These are phyloP conservation scores for Ara ararauna DNA, from an alignment of 2,797 vertebrate species.

Conservation along the genomic window DNA sequence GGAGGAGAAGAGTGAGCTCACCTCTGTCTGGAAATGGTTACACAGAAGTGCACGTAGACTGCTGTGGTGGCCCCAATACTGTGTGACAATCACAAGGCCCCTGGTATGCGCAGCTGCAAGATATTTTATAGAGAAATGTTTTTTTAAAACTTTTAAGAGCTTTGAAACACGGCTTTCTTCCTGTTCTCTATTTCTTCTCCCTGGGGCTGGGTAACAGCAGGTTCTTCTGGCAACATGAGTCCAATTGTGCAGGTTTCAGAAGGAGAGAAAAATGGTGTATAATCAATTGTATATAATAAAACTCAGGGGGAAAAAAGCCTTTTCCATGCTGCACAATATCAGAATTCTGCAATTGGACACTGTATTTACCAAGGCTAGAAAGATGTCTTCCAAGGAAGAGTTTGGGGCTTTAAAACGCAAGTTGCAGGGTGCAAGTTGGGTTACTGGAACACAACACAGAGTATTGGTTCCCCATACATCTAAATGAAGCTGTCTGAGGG, in stretches of 20 bases:
- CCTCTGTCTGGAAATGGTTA: neutral
- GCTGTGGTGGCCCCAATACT: neutral
- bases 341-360: conserved; percentile 67
- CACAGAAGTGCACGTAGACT: neutral
- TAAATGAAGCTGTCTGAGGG: neutral
- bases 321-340: conserved; percentile 70
- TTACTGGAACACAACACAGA: neutral
- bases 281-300: conserved; percentile 69
- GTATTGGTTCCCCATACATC: neutral
- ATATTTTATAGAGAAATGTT: neutral
- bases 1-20: neutral
- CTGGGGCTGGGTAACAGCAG: conserved; percentile 70
- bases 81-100: neutral
- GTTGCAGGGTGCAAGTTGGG: neutral
- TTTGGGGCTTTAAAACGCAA: neutral
- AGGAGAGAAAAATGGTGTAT: conserved; percentile 69
- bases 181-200: conserved; percentile 61
- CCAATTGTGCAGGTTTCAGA: conserved; percentile 73
- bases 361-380: conserved; percentile 37
- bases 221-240: conserved; percentile 68
- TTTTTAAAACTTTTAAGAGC: conserved; percentile 52
- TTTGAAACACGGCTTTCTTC: conserved; percentile 57
- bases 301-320: conserved; percentile 64
- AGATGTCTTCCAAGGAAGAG: conserved; percentile 33
- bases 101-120: conserved; percentile 14